Evolutionary conservation across 2,113 vertebrate species (phyloP).

Genomic region (Baryphthengus martii): DNA sequence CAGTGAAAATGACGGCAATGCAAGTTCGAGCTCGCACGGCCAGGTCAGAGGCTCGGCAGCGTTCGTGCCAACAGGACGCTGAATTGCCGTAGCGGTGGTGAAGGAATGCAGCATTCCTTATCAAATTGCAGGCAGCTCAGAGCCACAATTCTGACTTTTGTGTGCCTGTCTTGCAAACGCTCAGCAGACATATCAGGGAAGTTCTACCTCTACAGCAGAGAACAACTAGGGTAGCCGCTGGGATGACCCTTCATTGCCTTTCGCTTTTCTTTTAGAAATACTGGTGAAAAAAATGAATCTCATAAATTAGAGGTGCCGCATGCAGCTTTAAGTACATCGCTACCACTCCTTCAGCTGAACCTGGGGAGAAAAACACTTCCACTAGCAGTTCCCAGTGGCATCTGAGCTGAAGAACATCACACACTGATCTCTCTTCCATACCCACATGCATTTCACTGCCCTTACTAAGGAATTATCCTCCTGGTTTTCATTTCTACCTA

Average conservation of each 20-base stretch:
- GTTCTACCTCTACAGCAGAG: neutral
- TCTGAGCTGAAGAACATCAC: neutral
- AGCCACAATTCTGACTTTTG: neutral
- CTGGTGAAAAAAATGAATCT: neutral
- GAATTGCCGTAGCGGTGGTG: neutral
- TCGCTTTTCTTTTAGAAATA: neutral
- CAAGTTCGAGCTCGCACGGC: neutral
- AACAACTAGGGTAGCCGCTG: neutral
- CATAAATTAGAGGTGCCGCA: neutral
- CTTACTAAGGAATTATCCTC: neutral
- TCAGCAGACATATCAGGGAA: neutral
- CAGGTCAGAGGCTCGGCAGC: neutral
- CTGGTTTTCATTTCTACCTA: neutral
- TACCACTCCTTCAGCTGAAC: neutral
- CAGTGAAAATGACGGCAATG: neutral
- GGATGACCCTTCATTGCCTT: neutral
- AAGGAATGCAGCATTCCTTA: neutral
- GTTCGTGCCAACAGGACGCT: neutral
- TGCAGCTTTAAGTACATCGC: neutral
- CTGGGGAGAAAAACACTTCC: neutral
- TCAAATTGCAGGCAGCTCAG: neutral
- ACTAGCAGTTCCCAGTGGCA: neutral
- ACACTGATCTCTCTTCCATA: neutral
- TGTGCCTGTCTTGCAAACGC: neutral
- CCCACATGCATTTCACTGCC: neutral